A percentile compares a stretch with the other conserved stretches of the same genome.
phyloP scores from a whole-genome alignment of 2,113 vertebrate genomes.

The Aythya baeri region DNA sequence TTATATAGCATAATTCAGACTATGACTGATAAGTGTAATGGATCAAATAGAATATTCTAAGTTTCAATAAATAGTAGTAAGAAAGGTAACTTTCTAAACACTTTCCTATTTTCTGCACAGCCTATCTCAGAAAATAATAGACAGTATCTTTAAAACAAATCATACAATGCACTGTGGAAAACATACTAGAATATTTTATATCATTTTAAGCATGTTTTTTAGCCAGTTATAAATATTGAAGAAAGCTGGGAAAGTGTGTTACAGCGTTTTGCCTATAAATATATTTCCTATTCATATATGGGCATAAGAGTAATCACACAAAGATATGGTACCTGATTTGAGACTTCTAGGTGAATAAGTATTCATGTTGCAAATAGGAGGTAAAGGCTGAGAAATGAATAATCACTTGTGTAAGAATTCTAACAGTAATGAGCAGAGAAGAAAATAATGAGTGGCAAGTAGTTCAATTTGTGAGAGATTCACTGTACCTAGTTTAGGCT shows the following conservation, averaged over 20 bases:
- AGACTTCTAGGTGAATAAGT: background rate
- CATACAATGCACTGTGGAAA: background rate
- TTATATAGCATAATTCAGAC: slow-evolving; percentile 56
- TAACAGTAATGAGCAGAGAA: background rate
- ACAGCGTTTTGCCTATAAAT: background rate
- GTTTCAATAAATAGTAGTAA: slow-evolving; percentile 28
- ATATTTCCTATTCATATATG: background rate
- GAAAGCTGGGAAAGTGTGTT: background rate
- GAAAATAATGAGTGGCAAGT: background rate
- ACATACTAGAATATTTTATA: background rate
- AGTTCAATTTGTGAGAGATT: background rate
- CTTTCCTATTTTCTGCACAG: slow-evolving; percentile 34
- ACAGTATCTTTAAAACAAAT: slow-evolving; percentile 44
- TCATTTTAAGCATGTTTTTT: background rate
- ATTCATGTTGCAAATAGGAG: background rate
- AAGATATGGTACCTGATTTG: background rate
- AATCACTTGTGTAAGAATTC: background rate
- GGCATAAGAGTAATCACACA: background rate
- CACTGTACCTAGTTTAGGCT: background rate
- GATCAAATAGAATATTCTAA: slow-evolving; percentile 69
- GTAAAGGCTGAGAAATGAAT: background rate
- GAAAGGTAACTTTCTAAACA: slow-evolving; percentile 37
- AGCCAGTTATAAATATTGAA: background rate
- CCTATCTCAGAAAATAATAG: slow-evolving; percentile 38
- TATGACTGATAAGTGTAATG: slow-evolving; percentile 72